phyloP scores from a whole-genome alignment of 2,888 invertebrate genomes.

The Conistra vaccinii region DNA sequence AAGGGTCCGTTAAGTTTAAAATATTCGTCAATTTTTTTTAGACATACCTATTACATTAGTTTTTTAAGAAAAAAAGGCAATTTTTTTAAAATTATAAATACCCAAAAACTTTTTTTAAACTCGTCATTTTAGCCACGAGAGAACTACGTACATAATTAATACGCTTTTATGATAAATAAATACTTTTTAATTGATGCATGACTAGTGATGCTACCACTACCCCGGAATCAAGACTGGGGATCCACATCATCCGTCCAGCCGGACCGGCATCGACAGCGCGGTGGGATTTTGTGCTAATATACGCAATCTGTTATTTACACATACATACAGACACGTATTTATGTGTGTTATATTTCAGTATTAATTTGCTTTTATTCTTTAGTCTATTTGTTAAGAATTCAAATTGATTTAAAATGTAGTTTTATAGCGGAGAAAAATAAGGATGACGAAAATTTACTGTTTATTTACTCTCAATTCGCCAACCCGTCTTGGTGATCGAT shows the following conservation, averaged over 20 bases:
- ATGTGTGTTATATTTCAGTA: not conserved
- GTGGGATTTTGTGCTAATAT: constrained; percentile 75
- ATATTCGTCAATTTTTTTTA: not conserved
- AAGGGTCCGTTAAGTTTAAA: not conserved
- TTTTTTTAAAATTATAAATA: too few species aligned
- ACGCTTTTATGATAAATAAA: not conserved
- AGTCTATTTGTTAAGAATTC: too few species aligned
- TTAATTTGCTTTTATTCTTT: accelerated
- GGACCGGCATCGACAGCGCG: constrained; percentile 11
- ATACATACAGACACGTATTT: constrained; percentile 6
- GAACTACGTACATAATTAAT: not conserved
- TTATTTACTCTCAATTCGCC: too few species aligned
- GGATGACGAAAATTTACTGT: too few species aligned
- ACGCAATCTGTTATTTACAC: constrained; percentile 69
- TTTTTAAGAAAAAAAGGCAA: too few species aligned
- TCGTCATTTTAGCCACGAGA: not conserved
- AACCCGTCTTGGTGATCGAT: too few species aligned
- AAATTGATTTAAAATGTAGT: too few species aligned
- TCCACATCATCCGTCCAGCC: constrained; percentile 64
- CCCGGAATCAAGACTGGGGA: constrained; percentile 55
- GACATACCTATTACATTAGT: not conserved
- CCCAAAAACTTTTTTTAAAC: too few species aligned
- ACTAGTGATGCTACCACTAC: constrained; percentile 70
- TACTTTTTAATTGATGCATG: not conserved
- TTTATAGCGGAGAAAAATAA: too few species aligned